These are phyloP conservation scores for Halcyon malimbica DNA, from an alignment of 2,113 vertebrate genomes.

Conservation along the genomic window DNA sequence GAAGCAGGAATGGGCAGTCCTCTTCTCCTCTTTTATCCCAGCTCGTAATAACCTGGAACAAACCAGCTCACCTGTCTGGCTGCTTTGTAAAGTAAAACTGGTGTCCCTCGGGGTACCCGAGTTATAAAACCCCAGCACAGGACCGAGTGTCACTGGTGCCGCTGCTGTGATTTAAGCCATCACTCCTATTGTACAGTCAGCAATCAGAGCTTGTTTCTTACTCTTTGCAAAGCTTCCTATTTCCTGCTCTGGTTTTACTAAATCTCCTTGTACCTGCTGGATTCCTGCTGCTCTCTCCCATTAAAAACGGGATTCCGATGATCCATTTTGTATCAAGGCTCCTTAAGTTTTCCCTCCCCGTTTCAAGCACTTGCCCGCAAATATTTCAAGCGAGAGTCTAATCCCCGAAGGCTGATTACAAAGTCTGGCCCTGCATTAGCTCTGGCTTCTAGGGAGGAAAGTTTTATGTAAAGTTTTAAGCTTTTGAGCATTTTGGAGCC, in stretches of 20 bases:
- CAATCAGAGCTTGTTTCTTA: neutral
- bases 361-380: neutral
- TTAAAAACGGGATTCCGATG: neutral
- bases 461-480: neutral
- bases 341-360: rapidly evolving
- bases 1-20: neutral
- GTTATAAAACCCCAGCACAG: neutral
- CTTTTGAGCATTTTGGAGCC: neutral
- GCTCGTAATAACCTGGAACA: neutral
- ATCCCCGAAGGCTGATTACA: neutral
- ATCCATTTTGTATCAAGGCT: neutral
- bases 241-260: neutral
- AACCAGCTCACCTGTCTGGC: neutral
- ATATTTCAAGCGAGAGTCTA: neutral
- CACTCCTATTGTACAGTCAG: too few relatives aligned
- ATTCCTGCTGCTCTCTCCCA: neutral
- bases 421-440: neutral
- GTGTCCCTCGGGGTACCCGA: rapidly evolving
- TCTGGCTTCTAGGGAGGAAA: neutral
- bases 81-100: neutral
- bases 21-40: neutral
- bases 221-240: neutral
- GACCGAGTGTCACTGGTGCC: rapidly evolving
- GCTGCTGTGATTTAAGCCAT: neutral
- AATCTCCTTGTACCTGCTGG: neutral